Evolutionary conservation across 2,113 vertebrate genomes (phyloP).

Genomic region (Ceyx margarethae): DNA sequence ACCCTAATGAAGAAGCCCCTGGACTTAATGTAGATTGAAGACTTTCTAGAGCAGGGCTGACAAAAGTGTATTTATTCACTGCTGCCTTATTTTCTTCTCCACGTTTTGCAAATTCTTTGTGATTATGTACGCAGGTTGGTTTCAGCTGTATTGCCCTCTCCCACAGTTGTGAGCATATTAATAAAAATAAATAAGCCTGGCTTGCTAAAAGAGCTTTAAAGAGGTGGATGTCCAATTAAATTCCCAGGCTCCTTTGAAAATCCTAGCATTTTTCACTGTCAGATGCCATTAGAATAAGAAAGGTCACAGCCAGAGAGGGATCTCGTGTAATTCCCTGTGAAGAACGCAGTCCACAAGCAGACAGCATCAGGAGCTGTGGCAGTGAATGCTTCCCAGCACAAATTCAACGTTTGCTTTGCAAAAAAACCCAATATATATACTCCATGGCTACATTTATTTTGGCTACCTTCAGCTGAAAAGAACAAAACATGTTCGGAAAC

Average conservation of each 20-base stretch:
- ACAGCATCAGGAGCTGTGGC: accelerated
- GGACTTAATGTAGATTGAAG: background rate
- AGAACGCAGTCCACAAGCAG: background rate
- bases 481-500: accelerated
- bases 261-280: slow-evolving; percentile 46
- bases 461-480: background rate
- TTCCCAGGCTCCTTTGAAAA: slow-evolving; percentile 28
- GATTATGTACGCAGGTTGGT: accelerated
- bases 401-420: background rate
- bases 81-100: background rate
- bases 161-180: background rate
- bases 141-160: background rate
- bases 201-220: slow-evolving; percentile 30
- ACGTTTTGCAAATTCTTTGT: background rate
- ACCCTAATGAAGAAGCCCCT: background rate
- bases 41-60: background rate
- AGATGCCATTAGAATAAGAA: slow-evolving; percentile 50
- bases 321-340: background rate
- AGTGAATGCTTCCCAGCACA: background rate
- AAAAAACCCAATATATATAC: background rate
- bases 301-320: slow-evolving; percentile 25
- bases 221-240: slow-evolving; percentile 48
- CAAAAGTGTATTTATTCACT: slow-evolving; percentile 11
- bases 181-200: slow-evolving; percentile 40
- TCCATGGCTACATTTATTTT: background rate